Base-by-base conservation (phyloP, 1,140 invertebrate genomes). In the Streblospio benedicti region DNA sequence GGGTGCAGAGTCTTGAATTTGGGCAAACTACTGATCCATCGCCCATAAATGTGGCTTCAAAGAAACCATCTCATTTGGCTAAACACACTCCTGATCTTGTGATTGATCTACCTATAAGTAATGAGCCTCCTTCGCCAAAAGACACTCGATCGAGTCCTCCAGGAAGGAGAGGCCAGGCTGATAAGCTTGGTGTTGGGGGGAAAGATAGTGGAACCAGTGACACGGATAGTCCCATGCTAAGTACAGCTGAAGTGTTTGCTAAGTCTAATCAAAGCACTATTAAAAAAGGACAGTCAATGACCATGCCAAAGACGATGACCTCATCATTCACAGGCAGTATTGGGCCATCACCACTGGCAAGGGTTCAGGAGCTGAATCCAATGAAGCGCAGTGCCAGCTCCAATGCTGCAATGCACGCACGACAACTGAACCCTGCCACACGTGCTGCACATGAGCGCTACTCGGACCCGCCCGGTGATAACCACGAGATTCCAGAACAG, bases 21-120 rank as follows among this genome's bases (percentile, higher is more conserved):
- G 71, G 73, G 59, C 71, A 72, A 53, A 64, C 62, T 28, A 70
- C 68, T 66, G 69, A 65, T 57, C 58, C 70, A 27, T 69, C 69
- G 20, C 41, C 27, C 28, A 28, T 82, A 63, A 73, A 74, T 60
- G 73, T 69, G 55, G 72, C 20, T 6, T 32, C 25, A 20, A 28
- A 47, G 16, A 47, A 47, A n/a, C 2, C 45, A 47, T 6, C n/a
- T 70, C 53, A 71, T 71, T 51, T 77, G 73, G 62, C 23, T 67
- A 86, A 85, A 63, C 85, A 87, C 63, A 87, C 90, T 1, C 90
- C 90, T 0, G 90, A 93, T 76, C 78, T 93, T n/a, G 89, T 93
- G 30, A 87, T 91, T 82, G 89, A 91, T 75, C 76, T 92, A 49
- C 90, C 90, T 6, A 67, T 85, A 2, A 72, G 77, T 2, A 75